phyloP scores from a whole-genome alignment of 2,888 invertebrate genomes.

The Ernsta delagoae region DNA sequence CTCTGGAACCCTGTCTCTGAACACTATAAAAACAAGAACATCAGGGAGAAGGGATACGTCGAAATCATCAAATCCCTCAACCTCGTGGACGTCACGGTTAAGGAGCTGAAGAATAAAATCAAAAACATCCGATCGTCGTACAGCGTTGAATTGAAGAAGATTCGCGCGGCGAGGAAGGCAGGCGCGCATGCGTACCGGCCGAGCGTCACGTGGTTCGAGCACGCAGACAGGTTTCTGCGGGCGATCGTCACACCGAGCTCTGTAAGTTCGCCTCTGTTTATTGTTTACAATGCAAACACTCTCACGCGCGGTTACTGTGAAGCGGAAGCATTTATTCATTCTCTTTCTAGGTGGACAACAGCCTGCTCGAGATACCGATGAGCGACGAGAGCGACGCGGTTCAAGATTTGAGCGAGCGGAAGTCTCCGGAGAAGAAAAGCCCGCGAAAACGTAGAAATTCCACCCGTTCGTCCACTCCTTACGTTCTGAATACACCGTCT shows the following conservation, averaged over 20 bases:
- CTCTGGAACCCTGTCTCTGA: constrained; percentile 81
- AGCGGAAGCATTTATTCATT: constrained; percentile 16
- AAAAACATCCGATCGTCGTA: constrained; percentile 83
- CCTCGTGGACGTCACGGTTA: constrained; percentile 77
- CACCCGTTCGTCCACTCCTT: constrained; percentile 76
- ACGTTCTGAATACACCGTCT: constrained; percentile 78
- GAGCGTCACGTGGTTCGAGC: constrained; percentile 84
- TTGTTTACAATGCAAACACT: constrained; percentile 44
- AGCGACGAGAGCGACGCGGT: constrained; percentile 81
- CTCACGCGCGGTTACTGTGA: constrained; percentile 37
- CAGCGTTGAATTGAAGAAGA: constrained; percentile 82
- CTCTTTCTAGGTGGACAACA: constrained; percentile 75
- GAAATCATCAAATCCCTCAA: constrained; percentile 79
- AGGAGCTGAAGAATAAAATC: constrained; percentile 82
- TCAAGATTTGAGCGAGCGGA: constrained; percentile 77
- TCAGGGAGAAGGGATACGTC: constrained; percentile 79
- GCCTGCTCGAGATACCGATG: constrained; percentile 73
- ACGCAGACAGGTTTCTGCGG: constrained; percentile 84
- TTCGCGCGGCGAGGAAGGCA: constrained; percentile 81
- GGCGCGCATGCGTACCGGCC: constrained; percentile 84
- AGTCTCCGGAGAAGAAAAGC: constrained; percentile 78
- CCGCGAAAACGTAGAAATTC: constrained; percentile 77
- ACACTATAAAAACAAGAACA: constrained; percentile 82
- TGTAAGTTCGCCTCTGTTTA: constrained; percentile 61
- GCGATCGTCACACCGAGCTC: constrained; percentile 83